phyloP scores from a whole-genome alignment of 2,888 invertebrate species.

The Congeria kusceri region DNA sequence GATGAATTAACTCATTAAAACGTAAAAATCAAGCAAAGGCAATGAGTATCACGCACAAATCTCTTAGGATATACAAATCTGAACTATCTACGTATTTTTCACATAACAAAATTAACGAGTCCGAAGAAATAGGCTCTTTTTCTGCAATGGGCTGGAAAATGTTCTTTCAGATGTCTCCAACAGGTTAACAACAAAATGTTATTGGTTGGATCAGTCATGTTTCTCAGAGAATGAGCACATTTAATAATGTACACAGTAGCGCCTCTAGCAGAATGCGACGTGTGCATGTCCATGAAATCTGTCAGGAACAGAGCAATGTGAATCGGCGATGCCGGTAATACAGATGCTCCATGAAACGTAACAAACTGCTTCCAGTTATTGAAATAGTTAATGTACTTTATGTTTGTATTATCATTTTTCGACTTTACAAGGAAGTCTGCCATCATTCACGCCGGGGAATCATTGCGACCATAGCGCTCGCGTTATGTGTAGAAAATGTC shows the following conservation, averaged over 20 bases:
- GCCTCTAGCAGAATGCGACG: slow-evolving; percentile 27
- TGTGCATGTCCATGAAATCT: slow-evolving; percentile 41
- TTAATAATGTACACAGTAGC: slow-evolving; percentile 35
- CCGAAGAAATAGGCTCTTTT: slow-evolving; percentile 49
- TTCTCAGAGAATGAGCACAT: slow-evolving; percentile 30
- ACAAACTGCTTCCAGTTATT: slow-evolving; percentile 37
- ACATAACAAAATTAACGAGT: slow-evolving; percentile 39
- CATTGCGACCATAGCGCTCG: no score
- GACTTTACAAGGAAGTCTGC: slow-evolving; percentile 16
- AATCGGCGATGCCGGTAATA: no score
- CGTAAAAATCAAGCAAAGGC: slow-evolving; percentile 15
- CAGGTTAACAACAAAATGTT: slow-evolving; percentile 51
- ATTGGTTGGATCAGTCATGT: slow-evolving; percentile 33
- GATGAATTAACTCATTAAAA: no score
- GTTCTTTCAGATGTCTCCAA: slow-evolving; percentile 42
- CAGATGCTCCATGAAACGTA: slow-evolving; percentile 21
- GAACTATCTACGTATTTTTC: slow-evolving; percentile 9
- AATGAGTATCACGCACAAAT: slow-evolving; percentile 10
- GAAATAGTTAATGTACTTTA: slow-evolving; percentile 40
- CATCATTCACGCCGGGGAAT: slow-evolving; percentile 27
- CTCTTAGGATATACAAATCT: no score
- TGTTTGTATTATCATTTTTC: no score
- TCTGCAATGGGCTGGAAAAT: slow-evolving; percentile 23
- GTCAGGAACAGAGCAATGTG: slow-evolving; percentile 42
- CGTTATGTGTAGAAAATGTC: no score